A percentile compares a stretch with the other conserved stretches of the same genome.
These are phyloP conservation scores for Petrolisthes cinctipes DNA, from an alignment of 2,888 invertebrate species.

Conservation along the genomic window DNA sequence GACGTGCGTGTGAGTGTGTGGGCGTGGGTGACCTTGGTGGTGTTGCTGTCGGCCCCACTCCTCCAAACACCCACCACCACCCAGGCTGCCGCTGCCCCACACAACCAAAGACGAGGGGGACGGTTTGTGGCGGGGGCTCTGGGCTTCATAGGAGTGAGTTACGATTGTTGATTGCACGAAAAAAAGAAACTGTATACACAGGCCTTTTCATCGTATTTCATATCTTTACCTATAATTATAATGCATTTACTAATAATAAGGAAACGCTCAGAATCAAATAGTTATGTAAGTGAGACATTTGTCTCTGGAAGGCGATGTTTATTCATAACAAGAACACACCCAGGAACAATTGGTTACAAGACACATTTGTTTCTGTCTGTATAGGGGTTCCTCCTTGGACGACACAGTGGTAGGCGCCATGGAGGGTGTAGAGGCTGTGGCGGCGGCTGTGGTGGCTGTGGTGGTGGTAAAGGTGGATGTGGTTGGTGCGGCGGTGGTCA, in stretches of 20 bases:
- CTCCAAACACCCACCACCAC: conserved; percentile 11
- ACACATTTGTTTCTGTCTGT: neutral
- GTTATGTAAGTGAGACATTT: neutral
- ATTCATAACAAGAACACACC: neutral
- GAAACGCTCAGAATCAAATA: too few relatives aligned
- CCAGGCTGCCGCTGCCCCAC: conserved; percentile 31
- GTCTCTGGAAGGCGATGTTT: neutral
- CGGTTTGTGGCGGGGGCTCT: conserved; percentile 31
- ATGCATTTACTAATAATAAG: too few relatives aligned
- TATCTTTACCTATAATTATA: too few relatives aligned
- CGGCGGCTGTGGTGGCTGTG: conserved; percentile 38
- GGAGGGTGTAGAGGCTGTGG: neutral
- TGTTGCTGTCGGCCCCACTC: conserved; percentile 5
- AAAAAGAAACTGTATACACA: neutral
- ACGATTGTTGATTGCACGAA: neutral
- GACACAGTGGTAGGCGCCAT: conserved; percentile 5
- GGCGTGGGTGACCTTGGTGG: neutral
- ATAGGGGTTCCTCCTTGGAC: conserved; percentile 35
- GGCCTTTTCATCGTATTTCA: too few relatives aligned
- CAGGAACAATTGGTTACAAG: too few relatives aligned
- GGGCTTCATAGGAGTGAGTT: conserved; percentile 44
- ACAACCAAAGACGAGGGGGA: conserved; percentile 19
- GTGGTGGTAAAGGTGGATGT: conserved; percentile 38
- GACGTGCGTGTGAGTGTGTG: conserved; percentile 11
- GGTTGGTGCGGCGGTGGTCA: conserved; percentile 51